Evolutionary conservation across 1,140 invertebrate genomes (phyloP), one percentile per base, ranked within the genome.

Genomic region (Hirudo medicinalis): DNA sequence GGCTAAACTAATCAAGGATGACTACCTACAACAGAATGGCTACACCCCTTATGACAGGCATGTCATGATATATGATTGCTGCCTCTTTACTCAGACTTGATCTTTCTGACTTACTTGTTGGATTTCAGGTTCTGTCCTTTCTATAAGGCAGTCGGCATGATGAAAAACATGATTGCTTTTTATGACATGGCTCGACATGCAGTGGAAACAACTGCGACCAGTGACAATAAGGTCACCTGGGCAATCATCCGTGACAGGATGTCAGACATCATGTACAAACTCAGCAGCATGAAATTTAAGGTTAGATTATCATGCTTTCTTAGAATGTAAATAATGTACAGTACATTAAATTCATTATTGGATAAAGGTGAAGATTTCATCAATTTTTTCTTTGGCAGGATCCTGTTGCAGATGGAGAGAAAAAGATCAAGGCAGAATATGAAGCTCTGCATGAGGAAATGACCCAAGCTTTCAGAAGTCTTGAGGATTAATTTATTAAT

Each of bases 271-370:
- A 86, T 99, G 72, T 98, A 99, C 85, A 92, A 97, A 82, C 87
- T 99, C 68, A 96, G 91, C 77, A 94, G 91, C 78, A 99, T 99
- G 96, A 99, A 99, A 84, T 99, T 99, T 86, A 98, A 97, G 89
- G 92, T 93, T 36, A 36, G 32, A 36, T 36, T 36, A 6, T 3
- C 32, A 3, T 36, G 2, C 32, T 6, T 36, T 36, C 32, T 6
- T 2, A 36, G 32, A 36, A 6, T 36, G 32, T 36, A 36, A 36
- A 2, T 36, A 36, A 36, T 36, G 6, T 2, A 36, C 32, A n/a
- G 2, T 36, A 6, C 32, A 36, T 36, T 36, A 36, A 36, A 36
- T 36, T 36, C 6, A 6, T 36, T 36, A 36, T 36, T 2, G 32
- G 32, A 6, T 36, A 36, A 36, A 0, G 43, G 57, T 36, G 6